Evolutionary conservation across 2,113 vertebrate species (phyloP).

Genomic region (Anser brachyrhynchus): DNA sequence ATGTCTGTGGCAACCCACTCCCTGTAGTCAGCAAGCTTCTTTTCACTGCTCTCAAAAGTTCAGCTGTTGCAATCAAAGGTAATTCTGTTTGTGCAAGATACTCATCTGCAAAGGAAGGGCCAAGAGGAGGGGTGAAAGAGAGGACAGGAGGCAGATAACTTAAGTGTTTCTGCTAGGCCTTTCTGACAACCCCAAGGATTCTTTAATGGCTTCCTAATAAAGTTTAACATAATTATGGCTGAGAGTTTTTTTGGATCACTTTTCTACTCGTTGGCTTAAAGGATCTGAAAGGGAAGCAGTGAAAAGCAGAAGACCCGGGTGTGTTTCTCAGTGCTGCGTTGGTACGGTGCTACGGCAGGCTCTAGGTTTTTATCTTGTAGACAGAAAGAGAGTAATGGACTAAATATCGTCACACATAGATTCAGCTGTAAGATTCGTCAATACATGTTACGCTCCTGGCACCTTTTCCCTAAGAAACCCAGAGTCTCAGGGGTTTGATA

Average conservation of each 20-base stretch:
- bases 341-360: neutral
- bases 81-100: conserved; percentile 68
- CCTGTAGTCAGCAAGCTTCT: conserved; percentile 30
- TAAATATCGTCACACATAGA: accelerated
- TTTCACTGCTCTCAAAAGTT: conserved; percentile 24
- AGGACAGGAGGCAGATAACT: conserved; percentile 65
- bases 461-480: neutral
- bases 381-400: neutral
- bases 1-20: conserved; percentile 41
- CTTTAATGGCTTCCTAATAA: conserved; percentile 67
- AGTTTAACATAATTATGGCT: conserved; percentile 26
- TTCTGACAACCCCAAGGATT: conserved; percentile 55
- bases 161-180: conserved; percentile 44
- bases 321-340: accelerated
- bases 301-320: neutral
- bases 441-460: neutral
- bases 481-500: neutral
- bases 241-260: conserved; percentile 37
- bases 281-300: neutral
- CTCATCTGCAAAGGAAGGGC: conserved; percentile 68
- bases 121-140: conserved; percentile 53
- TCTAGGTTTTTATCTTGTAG: neutral
- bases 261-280: neutral
- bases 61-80: conserved; percentile 57
- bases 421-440: neutral